A percentile compares a stretch with the other conserved stretches of the same genome.
phyloP scores from a whole-genome alignment of 2,113 vertebrate species.

The Nesogale talazaci region DNA sequence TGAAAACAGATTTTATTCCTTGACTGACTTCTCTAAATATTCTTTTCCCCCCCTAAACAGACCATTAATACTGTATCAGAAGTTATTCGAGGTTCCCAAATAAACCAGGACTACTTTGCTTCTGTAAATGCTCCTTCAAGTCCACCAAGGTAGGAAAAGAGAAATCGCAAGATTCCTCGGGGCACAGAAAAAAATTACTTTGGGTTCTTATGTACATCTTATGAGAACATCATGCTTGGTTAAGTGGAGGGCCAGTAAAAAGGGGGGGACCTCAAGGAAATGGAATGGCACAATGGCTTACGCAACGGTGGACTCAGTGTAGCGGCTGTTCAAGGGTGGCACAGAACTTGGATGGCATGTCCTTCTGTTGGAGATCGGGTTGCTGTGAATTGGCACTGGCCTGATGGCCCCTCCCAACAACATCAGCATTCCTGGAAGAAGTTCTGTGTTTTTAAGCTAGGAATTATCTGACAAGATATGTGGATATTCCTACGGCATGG shows the following conservation, averaged over 20 bases:
- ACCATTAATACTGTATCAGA: slow-evolving; percentile 99
- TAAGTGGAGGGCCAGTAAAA: too few relatives aligned
- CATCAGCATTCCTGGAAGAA: background rate
- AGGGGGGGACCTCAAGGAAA: too few relatives aligned
- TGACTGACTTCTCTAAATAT: slow-evolving; percentile 47
- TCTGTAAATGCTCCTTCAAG: slow-evolving; percentile 98
- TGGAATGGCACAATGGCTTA: too few relatives aligned
- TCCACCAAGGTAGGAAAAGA: slow-evolving; percentile 92
- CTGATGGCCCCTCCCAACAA: too few relatives aligned
- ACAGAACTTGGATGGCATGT: too few relatives aligned
- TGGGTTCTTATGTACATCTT: background rate
- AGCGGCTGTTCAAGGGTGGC: too few relatives aligned
- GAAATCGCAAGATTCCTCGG: background rate
- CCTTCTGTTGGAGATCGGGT: too few relatives aligned
- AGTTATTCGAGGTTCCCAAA: slow-evolving; percentile 96
- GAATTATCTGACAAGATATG: slow-evolving; percentile 10
- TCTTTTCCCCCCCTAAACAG: slow-evolving; percentile 80
- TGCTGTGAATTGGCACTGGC: too few relatives aligned
- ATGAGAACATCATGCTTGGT: background rate
- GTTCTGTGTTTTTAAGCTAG: background rate
- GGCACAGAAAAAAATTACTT: background rate
- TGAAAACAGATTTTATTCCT: slow-evolving; percentile 31
- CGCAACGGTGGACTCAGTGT: too few relatives aligned
- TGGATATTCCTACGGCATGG: background rate
- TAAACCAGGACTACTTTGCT: slow-evolving; percentile 99